A percentile compares a stretch with the other conserved stretches of the same genome.
These are phyloP conservation scores for Bombycilla garrulus DNA, from an alignment of 2,113 vertebrate genomes.

Conservation along the genomic window DNA sequence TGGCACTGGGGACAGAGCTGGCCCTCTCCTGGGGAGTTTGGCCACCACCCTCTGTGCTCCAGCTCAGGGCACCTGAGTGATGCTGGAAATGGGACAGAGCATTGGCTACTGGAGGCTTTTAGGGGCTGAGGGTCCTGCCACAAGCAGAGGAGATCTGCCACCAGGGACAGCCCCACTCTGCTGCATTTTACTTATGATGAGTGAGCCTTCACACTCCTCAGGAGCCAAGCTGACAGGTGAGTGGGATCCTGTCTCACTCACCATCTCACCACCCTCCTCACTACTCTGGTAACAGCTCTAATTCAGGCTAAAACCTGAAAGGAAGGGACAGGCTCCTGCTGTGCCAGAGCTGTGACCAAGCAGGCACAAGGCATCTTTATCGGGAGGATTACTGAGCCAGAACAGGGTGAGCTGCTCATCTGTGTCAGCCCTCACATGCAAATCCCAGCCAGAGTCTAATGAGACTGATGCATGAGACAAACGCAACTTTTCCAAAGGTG, in stretches of 20 bases:
- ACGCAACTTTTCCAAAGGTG: not conserved
- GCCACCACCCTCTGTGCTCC: not conserved
- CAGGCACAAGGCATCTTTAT: not conserved
- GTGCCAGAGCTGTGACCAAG: not conserved
- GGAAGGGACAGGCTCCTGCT: not conserved
- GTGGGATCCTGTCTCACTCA: not conserved
- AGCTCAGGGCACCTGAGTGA: not conserved
- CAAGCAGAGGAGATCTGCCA: not conserved
- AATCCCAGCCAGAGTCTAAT: not conserved
- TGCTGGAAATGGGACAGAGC: not conserved
- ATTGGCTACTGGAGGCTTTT: not conserved
- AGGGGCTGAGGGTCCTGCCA: not conserved
- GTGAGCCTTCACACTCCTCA: not conserved
- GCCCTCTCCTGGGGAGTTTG: not conserved
- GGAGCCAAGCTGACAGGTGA: not conserved
- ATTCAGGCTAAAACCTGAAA: not conserved
- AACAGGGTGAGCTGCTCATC: not conserved
- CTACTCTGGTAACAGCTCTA: not conserved
- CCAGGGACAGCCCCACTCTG: not conserved
- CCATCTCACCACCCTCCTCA: not conserved
- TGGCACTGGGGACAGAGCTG: not conserved
- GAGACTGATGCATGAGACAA: not conserved
- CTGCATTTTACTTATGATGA: not conserved
- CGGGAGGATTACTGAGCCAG: rapidly evolving
- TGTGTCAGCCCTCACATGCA: not conserved